These are phyloP conservation scores for Corythaeola cristata DNA, from an alignment of 2,113 vertebrate species.

Conservation along the genomic window DNA sequence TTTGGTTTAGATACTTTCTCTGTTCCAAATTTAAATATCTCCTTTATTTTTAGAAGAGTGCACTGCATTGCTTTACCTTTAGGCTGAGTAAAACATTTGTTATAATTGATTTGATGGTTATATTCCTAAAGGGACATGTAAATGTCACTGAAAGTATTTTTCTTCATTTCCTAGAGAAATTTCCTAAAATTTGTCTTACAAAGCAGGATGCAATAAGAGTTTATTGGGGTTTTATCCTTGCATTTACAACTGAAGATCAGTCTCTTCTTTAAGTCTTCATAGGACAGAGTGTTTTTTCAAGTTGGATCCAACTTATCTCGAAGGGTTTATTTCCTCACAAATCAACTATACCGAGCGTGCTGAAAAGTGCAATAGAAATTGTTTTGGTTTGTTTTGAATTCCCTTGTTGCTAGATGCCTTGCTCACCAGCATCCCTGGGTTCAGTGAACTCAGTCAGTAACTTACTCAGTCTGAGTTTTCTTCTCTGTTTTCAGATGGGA, in stretches of 20 bases:
- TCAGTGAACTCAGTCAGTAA: background rate
- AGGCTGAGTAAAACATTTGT: background rate
- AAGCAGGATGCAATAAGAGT: background rate
- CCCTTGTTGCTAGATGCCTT: background rate
- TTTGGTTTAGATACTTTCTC: background rate
- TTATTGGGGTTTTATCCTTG: background rate
- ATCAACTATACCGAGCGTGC: background rate
- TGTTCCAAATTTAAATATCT: background rate
- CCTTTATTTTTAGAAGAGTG: background rate
- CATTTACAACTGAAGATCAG: background rate
- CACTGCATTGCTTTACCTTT: background rate
- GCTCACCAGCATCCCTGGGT: background rate
- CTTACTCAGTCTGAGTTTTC: background rate
- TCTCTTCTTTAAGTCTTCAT: background rate
- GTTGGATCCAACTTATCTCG: background rate
- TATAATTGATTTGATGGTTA: background rate
- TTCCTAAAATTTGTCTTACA: background rate
- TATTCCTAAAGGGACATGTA: background rate
- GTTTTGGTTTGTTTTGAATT: background rate
- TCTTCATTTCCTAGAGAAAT: background rate
- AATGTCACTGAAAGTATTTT: background rate
- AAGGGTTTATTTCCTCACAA: background rate
- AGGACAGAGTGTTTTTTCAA: background rate
- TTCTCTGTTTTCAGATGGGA: background rate
- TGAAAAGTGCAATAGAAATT: background rate